Percentiles rank a stretch among this genome's conserved stretches.
Evolutionary conservation across 2,888 invertebrate genomes (phyloP).

Genomic region (Callyntrura guangdongensis): DNA sequence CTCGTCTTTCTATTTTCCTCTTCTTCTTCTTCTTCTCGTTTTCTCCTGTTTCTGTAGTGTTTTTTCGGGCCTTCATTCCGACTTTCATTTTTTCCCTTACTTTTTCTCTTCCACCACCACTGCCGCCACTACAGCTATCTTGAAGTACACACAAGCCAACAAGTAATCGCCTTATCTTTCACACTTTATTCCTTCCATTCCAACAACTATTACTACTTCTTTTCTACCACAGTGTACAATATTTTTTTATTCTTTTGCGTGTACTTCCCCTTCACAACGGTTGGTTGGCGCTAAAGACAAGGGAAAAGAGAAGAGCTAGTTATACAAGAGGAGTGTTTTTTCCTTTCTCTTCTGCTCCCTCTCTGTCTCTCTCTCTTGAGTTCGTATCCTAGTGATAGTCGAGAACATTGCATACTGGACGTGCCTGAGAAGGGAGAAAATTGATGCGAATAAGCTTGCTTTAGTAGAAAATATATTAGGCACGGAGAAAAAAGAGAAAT

Average conservation of each 20-base stretch:
- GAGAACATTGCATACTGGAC: slow-evolving; percentile 4
- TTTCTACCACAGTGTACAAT: not conserved
- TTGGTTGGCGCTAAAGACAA: slow-evolving; percentile 7
- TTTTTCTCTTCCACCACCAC: not conserved
- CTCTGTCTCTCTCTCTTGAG: not conserved
- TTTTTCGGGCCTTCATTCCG: not conserved
- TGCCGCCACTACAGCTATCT: slow-evolving; percentile 25
- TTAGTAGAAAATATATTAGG: slow-evolving; percentile 9
- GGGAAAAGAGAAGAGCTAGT: not conserved
- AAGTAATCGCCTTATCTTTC: slow-evolving; percentile 84
- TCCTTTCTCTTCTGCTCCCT: not conserved
- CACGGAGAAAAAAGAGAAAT: not conserved
- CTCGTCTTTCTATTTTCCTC: slow-evolving; percentile 24
- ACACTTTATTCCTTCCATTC: slow-evolving; percentile 81
- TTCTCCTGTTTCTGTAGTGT: not conserved
- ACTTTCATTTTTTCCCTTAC: not conserved
- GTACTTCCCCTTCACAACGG: not conserved
- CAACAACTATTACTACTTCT: slow-evolving; percentile 21
- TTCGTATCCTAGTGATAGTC: not conserved
- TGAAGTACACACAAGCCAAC: slow-evolving; percentile 76
- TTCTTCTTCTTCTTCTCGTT: not conserved
- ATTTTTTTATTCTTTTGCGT: slow-evolving; percentile 34
- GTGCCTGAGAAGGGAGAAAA: slow-evolving; percentile 28
- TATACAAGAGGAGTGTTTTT: slow-evolving; percentile 14
- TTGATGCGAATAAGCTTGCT: slow-evolving; percentile 41